These are phyloP conservation scores for Xanthia icteritia DNA, from an alignment of 2,888 invertebrate species.

Conservation along the genomic window DNA sequence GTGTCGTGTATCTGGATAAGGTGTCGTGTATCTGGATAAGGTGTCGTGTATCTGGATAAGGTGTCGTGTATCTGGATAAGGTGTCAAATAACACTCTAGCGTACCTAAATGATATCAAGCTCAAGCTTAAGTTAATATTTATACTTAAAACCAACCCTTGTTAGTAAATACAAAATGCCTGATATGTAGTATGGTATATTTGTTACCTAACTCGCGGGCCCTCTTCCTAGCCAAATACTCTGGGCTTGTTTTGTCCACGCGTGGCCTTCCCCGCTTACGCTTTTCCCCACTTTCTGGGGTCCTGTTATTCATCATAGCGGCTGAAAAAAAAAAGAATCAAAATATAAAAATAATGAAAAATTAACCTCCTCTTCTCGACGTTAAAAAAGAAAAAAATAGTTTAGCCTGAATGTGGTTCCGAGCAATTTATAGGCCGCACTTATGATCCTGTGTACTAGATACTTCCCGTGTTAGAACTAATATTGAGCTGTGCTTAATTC, in stretches of 20 bases:
- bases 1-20: too few species aligned
- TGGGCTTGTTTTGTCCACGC: conserved; percentile 86
- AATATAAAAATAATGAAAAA: conserved; percentile 36
- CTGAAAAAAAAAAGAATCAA: conserved; percentile 66
- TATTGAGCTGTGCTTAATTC: too few species aligned
- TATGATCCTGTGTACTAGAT: too few species aligned
- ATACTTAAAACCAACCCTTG: conserved; percentile 2
- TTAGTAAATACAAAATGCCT: conserved; percentile 12
- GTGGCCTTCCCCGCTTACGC: conserved; percentile 83
- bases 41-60: too few species aligned
- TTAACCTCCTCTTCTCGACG: background rate
- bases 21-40: too few species aligned
- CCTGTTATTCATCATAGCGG: conserved; percentile 79
- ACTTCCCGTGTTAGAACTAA: too few species aligned
- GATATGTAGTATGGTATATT: background rate
- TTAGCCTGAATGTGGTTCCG: conserved; percentile 18
- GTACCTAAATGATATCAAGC: background rate
- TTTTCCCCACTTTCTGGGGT: conserved; percentile 80
- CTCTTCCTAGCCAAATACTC: conserved; percentile 85
- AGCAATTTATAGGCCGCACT: conserved; percentile 14
- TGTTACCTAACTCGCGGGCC: conserved; percentile 81
- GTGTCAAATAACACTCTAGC: background rate
- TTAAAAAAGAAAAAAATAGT: background rate
- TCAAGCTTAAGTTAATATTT: conserved; percentile 18
- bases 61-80: too few species aligned